Percentiles rank a stretch among this genome's conserved stretches.
Evolutionary conservation across 2,797 vertebrate genomes (phyloP).

Genomic region (Eupleurogrammus muticus): DNA sequence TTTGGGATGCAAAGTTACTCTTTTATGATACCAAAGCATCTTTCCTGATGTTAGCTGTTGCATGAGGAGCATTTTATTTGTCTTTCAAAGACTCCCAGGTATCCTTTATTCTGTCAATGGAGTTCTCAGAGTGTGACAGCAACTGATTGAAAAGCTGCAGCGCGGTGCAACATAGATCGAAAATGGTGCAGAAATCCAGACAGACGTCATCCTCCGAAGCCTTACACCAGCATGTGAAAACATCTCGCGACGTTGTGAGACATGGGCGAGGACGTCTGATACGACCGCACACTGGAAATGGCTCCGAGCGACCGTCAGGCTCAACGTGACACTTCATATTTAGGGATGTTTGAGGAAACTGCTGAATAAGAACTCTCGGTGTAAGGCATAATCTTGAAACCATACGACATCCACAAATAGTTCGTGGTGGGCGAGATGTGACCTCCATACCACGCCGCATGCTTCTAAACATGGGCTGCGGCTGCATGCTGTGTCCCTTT

Average conservation of each 20-base stretch:
- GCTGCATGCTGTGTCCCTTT: slow-evolving; percentile 38
- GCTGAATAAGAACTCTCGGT: slow-evolving; percentile 35
- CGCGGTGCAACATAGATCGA: not conserved
- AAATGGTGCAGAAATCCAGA: slow-evolving; percentile 6
- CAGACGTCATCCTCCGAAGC: slow-evolving; percentile 5
- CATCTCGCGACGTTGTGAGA: slow-evolving; percentile 10
- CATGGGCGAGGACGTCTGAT: not conserved
- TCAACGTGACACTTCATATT: slow-evolving; percentile 43
- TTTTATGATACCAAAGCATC: not conserved
- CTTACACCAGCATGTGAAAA: slow-evolving; percentile 25
- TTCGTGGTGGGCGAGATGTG: slow-evolving; percentile 27
- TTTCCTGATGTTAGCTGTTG: not conserved
- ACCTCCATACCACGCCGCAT: slow-evolving; percentile 22
- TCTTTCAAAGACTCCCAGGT: not conserved
- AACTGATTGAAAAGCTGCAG: not conserved
- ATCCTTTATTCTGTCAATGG: not conserved
- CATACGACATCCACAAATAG: slow-evolving; percentile 50
- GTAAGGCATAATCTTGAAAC: slow-evolving; percentile 59
- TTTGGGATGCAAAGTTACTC: not conserved
- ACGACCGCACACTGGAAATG: slow-evolving; percentile 13
- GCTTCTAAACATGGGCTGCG: slow-evolving; percentile 29
- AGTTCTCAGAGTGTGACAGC: not conserved
- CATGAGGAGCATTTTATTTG: not conserved
- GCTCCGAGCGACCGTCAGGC: slow-evolving; percentile 16
- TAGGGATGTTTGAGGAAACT: slow-evolving; percentile 46